Evolutionary conservation across 2,113 vertebrate species (phyloP).

Genomic region (Perca schrenkii): DNA sequence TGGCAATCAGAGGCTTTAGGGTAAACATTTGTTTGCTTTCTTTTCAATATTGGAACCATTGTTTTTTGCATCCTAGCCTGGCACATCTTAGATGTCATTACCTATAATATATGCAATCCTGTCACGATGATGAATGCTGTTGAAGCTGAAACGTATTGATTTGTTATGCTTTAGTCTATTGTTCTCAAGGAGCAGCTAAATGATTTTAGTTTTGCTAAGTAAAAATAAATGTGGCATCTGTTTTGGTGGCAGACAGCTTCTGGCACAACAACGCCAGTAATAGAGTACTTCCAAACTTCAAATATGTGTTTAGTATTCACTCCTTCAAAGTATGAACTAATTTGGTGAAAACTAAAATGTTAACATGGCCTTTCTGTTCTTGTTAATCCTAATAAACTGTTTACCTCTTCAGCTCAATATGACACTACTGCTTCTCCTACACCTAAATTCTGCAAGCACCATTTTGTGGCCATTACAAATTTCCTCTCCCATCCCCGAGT

Average conservation of each 20-base stretch:
- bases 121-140: constrained; percentile 59
- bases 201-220: constrained; percentile 46
- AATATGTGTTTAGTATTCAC: background rate
- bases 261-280: background rate
- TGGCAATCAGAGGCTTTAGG: background rate
- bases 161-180: constrained; percentile 45
- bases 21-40: constrained; percentile 21
- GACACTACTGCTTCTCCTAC: background rate
- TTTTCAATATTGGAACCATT: constrained; percentile 12
- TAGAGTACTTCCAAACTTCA: background rate
- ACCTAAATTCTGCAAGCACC: background rate
- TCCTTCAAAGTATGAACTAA: background rate
- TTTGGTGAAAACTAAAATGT: constrained; percentile 2
- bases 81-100: constrained; percentile 25
- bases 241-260: background rate
- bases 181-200: constrained; percentile 44
- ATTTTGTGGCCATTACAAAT: constrained; percentile 49
- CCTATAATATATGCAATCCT: constrained; percentile 55
- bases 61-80: constrained; percentile 17
- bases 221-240: constrained; percentile 12
- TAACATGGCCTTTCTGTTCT: background rate
- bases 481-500: constrained; percentile 50
- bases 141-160: constrained; percentile 50
- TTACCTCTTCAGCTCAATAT: constrained; percentile 7
- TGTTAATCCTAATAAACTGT: constrained; percentile 26